Base-by-base conservation (phyloP, 2,113 vertebrate species). In the Nothoprocta pentlandii region DNA sequence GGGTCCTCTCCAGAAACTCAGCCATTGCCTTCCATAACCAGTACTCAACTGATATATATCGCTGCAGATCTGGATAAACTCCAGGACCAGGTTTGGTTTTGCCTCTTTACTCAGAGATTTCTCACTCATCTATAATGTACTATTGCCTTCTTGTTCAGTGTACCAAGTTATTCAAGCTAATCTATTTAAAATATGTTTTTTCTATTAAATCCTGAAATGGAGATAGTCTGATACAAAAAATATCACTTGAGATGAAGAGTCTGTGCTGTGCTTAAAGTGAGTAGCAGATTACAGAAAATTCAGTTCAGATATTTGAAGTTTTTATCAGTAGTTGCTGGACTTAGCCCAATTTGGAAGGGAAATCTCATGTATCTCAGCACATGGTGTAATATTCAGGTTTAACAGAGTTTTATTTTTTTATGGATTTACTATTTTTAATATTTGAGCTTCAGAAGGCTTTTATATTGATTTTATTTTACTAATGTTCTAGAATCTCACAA, bases 51-150 rank as follows among this genome's bases (percentile, higher is more conserved):
- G 32, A 96, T 99, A 8, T 74, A 95, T n/a, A 96, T 99, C 17
- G 98, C 98, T 54, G 98, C 99, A 70, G 99, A 99, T 96, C 92
- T 99, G 85, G 98, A 99, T 94, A 98, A 96, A 93, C 97, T 99
- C 28, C 98, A 98, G 93, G 98, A 98, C 44, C 97, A 98, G 98
- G 99, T 99, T 71, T 88, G 97, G 96, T 58, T 30, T 42, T 41
- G 28, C 53, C 53, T 28, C 32, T 83, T 78, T 20, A 46, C 10
- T 44, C 70, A 56, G 64, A 66, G 73, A 6, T 23, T 63, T 41
- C 73, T 87, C 1, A 1, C 10, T 66, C 20, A 32, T 92, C 30
- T 75, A 0, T 34, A 16, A 68, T 32, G 0, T 75, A 51, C 42
- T 62, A 15, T 54, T 73, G 58, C 19, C 17, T 13, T 61, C 51